phyloP scores from a whole-genome alignment of 1,140 invertebrate genomes.

The Drosophila willistoni region DNA sequence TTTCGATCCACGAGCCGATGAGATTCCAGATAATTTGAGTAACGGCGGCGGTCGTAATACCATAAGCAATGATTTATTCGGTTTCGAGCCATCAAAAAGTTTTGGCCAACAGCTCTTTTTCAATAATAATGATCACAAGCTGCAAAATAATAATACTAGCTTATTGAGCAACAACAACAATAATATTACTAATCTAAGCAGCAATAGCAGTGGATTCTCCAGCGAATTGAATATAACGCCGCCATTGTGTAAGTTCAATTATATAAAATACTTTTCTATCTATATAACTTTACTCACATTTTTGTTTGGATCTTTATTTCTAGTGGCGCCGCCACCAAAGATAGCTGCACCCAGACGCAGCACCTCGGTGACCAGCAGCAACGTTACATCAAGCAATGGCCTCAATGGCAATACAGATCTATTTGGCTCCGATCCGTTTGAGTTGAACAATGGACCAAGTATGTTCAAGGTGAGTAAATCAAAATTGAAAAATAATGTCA shows the following conservation, averaged over 20 bases:
- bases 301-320: constrained; percentile 46
- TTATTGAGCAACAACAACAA: constrained; percentile 51
- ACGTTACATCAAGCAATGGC: constrained; percentile 66
- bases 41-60: constrained; percentile 67
- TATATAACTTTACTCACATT: constrained; percentile 2
- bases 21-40: constrained; percentile 84
- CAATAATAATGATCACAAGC: constrained; percentile 71
- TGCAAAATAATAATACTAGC: constrained; percentile 67
- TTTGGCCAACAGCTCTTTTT: constrained; percentile 82
- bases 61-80: constrained; percentile 80
- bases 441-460: constrained; percentile 75
- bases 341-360: constrained; percentile 84
- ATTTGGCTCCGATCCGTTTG: constrained; percentile 88
- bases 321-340: constrained; percentile 92
- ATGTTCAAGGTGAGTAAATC: constrained; percentile 68
- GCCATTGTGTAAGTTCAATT: constrained; percentile 86
- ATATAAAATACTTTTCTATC: not conserved
- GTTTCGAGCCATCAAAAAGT: constrained; percentile 82
- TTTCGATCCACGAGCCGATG: constrained; percentile 90
- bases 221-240: constrained; percentile 83
- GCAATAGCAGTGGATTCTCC: constrained; percentile 71
- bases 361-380: constrained; percentile 60
- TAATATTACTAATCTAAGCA: constrained; percentile 49
- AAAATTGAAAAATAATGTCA: not conserved
- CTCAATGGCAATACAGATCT: constrained; percentile 86